Conservation (phyloP, 2,113 vertebrate genomes). For the Guaruba guarouba region DNA sequence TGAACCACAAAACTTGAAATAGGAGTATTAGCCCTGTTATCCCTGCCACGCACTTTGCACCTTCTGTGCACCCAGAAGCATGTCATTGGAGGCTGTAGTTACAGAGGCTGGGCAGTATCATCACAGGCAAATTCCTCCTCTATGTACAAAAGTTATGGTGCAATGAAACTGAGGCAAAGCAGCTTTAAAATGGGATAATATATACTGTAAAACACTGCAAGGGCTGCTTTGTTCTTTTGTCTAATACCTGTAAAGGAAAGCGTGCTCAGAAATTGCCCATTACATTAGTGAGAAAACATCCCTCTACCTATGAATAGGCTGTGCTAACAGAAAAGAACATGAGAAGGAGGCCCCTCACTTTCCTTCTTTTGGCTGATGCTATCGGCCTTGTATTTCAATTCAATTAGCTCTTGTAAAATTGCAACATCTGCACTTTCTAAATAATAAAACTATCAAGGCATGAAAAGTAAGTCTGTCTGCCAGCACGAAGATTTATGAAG, state of each 20-base stretch:
- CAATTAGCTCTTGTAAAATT: constrained; percentile 27
- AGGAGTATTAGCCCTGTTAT: accelerated
- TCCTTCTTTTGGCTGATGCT: not conserved
- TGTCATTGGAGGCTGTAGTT: not conserved
- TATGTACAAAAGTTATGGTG: not conserved
- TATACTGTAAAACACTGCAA: not conserved
- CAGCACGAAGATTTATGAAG: constrained; percentile 34
- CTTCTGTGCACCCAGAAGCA: not conserved
- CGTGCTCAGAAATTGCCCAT: not conserved
- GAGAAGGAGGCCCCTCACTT: not conserved
- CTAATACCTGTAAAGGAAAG: not conserved
- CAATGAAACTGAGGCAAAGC: not conserved
- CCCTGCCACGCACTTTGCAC: not conserved
- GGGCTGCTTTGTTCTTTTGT: not conserved
- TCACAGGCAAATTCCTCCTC: not conserved
- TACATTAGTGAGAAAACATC: not conserved
- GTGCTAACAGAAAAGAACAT: not conserved
- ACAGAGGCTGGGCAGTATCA: not conserved
- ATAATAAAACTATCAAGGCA: constrained; percentile 38
- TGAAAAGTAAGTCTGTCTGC: not conserved
- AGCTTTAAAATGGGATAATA: not conserved
- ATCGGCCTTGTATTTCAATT: not conserved
- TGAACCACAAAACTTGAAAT: not conserved
- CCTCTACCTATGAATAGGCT: not conserved
- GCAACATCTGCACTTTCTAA: constrained; percentile 39